Evolutionary conservation across 2,888 invertebrate species (phyloP).

Genomic region (Anarsia innoxiella): DNA sequence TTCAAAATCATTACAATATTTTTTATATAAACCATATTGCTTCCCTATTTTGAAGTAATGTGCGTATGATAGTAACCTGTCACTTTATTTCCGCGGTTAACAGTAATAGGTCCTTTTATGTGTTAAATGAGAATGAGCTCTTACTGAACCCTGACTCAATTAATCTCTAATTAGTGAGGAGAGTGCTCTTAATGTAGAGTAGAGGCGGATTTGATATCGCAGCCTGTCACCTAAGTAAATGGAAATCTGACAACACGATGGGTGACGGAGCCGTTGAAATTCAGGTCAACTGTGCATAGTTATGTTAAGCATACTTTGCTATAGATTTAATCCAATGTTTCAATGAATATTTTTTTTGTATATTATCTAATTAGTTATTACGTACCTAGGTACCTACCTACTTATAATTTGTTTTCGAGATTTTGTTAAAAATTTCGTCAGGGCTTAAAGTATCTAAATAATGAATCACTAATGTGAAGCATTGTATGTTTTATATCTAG

Average conservation of each 20-base stretch:
- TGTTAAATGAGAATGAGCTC: slow-evolving; percentile 46
- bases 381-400: no score
- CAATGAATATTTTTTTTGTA: no score
- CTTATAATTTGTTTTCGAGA: no score
- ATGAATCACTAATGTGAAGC: no score
- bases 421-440: no score
- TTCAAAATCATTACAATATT: slow-evolving; percentile 24
- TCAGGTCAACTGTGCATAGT: slow-evolving; percentile 44
- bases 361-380: no score
- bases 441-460: no score
- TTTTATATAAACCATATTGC: background rate
- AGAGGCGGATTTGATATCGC: slow-evolving; percentile 60
- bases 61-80: background rate
- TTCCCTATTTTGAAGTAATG: no score
- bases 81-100: slow-evolving; percentile 23
- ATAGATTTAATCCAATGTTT: no score
- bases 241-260: slow-evolving; percentile 58
- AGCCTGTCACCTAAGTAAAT: slow-evolving; percentile 59
- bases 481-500: no score
- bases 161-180: slow-evolving; percentile 68
- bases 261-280: slow-evolving; percentile 37
- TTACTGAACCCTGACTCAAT: slow-evolving; percentile 56
- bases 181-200: slow-evolving; percentile 69
- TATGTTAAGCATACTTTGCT: no score
- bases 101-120: slow-evolving; percentile 28